Conservation (phyloP, 2,113 vertebrate genomes). For the Psilopsiagon aurifrons region DNA sequence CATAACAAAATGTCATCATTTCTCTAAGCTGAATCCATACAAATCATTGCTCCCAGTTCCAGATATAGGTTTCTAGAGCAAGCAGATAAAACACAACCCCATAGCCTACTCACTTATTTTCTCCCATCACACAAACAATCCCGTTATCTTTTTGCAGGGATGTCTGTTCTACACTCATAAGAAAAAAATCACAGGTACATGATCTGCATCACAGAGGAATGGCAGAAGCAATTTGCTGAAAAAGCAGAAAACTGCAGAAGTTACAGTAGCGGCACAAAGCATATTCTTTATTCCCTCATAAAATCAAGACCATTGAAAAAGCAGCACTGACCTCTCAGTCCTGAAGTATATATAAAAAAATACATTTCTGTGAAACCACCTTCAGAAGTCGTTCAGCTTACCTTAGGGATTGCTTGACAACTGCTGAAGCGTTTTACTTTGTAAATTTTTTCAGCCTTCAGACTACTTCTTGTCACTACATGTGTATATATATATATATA, state of each 20-base stretch:
- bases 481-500: not conserved
- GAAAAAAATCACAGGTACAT: not conserved
- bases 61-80: conserved; percentile 1
- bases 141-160: not conserved
- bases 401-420: not conserved
- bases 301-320: not conserved
- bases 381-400: not conserved
- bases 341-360: not conserved
- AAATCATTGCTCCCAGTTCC: not conserved
- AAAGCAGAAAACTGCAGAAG: not conserved
- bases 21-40: not conserved
- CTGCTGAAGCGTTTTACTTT: not conserved
- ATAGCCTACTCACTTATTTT: not conserved
- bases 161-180: not conserved
- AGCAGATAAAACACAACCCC: not conserved
- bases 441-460: not conserved
- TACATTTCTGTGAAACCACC: not conserved
- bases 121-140: not conserved
- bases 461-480: not conserved
- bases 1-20: conserved; percentile 33
- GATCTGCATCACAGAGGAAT: rapidly evolving
- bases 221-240: not conserved
- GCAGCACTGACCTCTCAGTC: not conserved
- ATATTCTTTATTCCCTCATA: not conserved
- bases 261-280: not conserved